These are phyloP conservation scores for Tortrix viridana DNA, from an alignment of 2,888 invertebrate species.

Conservation along the genomic window DNA sequence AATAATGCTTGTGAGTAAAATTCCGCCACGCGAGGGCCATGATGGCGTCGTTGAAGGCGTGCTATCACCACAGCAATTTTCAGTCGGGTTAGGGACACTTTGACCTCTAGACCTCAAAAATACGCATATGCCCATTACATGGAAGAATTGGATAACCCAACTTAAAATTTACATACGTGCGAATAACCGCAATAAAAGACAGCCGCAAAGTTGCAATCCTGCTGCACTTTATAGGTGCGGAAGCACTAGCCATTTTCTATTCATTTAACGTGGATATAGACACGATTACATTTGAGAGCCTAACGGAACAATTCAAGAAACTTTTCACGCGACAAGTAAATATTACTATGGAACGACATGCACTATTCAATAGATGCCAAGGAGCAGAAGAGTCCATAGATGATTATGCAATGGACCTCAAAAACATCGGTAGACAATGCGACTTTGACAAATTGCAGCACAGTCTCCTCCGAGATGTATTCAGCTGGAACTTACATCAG, in stretches of 20 bases:
- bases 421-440: background rate
- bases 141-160: too few relatives aligned
- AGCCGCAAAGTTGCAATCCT: background rate
- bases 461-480: too few relatives aligned
- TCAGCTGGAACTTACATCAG: conserved; percentile 1
- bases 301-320: background rate
- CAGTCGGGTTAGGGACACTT: too few relatives aligned
- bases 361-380: background rate
- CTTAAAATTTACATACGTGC: too few relatives aligned
- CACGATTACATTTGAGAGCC: background rate
- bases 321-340: background rate
- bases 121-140: too few relatives aligned
- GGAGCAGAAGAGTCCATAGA: background rate
- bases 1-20: too few relatives aligned
- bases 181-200: too few relatives aligned
- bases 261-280: background rate
- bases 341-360: background rate
- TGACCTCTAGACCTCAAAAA: too few relatives aligned
- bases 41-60: too few relatives aligned
- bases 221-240: background rate
- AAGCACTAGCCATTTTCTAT: background rate
- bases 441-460: background rate
- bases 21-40: too few relatives aligned
- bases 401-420: background rate
- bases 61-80: too few relatives aligned